These are phyloP conservation scores for Cyanoramphus novaezelandiae DNA, from an alignment of 2,113 vertebrate genomes.

Conservation along the genomic window DNA sequence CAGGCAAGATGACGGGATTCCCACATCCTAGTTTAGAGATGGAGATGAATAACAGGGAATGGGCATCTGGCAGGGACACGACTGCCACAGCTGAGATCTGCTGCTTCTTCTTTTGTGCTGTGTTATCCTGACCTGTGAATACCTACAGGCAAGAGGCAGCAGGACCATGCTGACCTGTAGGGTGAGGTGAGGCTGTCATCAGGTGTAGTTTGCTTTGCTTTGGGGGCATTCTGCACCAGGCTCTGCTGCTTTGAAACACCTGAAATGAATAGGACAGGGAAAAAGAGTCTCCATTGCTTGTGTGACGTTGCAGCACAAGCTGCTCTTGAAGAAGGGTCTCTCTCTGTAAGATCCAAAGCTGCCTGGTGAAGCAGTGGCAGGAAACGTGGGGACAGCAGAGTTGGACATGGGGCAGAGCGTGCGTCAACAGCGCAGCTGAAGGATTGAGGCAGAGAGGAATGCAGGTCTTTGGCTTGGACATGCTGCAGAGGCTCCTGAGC, in stretches of 20 bases:
- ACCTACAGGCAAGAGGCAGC: not conserved
- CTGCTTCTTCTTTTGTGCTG: not conserved
- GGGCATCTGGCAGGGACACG: not conserved
- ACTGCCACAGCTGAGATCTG: not conserved
- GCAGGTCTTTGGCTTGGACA: not conserved
- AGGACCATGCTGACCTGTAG: not conserved
- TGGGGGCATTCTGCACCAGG: not conserved
- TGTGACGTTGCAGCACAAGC: not conserved
- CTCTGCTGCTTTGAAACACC: constrained; percentile 35
- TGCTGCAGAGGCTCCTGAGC: not conserved
- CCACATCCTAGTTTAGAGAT: fast-evolving
- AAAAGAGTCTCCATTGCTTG: constrained; percentile 17
- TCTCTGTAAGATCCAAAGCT: not conserved
- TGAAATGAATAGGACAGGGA: constrained; percentile 33
- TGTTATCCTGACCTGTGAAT: not conserved
- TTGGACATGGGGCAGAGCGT: not conserved
- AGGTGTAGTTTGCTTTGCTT: not conserved
- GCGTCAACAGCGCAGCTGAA: fast-evolving
- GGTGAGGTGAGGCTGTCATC: not conserved
- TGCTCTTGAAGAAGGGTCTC: not conserved
- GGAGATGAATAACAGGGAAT: not conserved
- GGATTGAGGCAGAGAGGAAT: not conserved
- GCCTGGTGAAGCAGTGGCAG: not conserved
- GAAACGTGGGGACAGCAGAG: not conserved
- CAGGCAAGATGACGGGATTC: not conserved